phyloP scores from a whole-genome alignment of 1,140 invertebrate species.

The Zeugodacus cucurbitae region DNA sequence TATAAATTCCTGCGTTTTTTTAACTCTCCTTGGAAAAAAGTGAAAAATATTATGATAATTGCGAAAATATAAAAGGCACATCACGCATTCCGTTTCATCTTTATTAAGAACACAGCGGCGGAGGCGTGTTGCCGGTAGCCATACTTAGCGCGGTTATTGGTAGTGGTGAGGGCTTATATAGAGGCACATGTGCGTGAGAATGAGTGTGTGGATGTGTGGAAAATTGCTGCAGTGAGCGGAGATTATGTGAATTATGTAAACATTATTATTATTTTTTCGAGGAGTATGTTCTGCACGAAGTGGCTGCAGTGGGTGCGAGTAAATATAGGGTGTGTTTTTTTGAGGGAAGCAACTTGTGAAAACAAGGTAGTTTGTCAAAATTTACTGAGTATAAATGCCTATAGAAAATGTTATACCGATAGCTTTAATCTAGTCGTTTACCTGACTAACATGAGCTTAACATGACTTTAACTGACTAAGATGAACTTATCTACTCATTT shows the following conservation, averaged over 20 bases:
- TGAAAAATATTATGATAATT: slow-evolving; percentile 14
- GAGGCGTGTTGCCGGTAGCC: neutral
- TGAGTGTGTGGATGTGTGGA: neutral
- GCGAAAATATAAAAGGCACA: slow-evolving; percentile 30
- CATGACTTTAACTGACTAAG: too few relatives aligned
- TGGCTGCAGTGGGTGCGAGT: neutral
- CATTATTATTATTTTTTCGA: neutral
- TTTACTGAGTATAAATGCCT: too few relatives aligned
- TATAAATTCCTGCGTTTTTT: neutral
- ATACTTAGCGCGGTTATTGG: neutral
- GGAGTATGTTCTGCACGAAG: neutral
- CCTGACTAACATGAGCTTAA: too few relatives aligned
- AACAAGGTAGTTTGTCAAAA: too few relatives aligned
- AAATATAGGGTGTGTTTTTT: neutral
- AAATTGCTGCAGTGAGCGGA: slow-evolving; percentile 17
- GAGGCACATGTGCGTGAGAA: neutral
- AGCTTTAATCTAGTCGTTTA: too few relatives aligned
- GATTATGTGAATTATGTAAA: slow-evolving; percentile 31
- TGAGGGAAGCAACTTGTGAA: too few relatives aligned
- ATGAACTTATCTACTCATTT: too few relatives aligned
- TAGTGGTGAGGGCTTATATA: too few relatives aligned
- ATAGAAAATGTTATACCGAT: too few relatives aligned
- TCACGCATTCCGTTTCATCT: slow-evolving; percentile 30
- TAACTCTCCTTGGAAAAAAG: neutral
- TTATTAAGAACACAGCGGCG: neutral